phyloP scores from a whole-genome alignment of 2,888 invertebrate genomes.

The Synanthedon andrenaeformis region DNA sequence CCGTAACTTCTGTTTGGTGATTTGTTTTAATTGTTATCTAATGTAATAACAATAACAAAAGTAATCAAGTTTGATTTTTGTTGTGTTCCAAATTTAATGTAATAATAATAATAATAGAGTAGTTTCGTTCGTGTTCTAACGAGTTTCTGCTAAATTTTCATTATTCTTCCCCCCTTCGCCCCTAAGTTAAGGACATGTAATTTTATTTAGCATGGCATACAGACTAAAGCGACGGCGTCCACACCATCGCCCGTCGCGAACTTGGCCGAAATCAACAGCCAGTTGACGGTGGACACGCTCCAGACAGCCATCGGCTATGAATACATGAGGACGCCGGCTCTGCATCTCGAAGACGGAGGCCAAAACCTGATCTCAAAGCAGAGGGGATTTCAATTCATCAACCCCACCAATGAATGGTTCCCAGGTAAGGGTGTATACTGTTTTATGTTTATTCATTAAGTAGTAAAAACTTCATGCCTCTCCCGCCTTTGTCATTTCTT shows the following conservation, averaged over 20 bases:
- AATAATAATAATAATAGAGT: no score
- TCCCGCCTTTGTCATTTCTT: background rate
- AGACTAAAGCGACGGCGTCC: slow-evolving; percentile 88
- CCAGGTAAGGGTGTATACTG: slow-evolving; percentile 72
- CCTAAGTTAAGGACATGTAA: slow-evolving; percentile 49
- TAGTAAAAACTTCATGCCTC: background rate
- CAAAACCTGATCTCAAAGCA: slow-evolving; percentile 78
- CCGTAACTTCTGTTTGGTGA: no score
- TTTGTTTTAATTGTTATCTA: no score
- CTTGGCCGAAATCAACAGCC: slow-evolving; percentile 79
- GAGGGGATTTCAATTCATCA: slow-evolving; percentile 86
- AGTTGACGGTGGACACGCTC: slow-evolving; percentile 77
- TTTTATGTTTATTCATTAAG: background rate
- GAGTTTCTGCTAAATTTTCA: no score
- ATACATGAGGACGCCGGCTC: slow-evolving; percentile 80
- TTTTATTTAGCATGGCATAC: slow-evolving; percentile 79
- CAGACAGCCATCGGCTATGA: slow-evolving; percentile 86
- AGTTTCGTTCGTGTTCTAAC: no score
- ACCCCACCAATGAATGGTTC: slow-evolving; percentile 90
- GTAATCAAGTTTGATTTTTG: no score
- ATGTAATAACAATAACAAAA: no score
- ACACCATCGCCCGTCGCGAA: slow-evolving; percentile 86
- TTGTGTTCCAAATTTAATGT: no score
- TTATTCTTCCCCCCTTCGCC: no score
- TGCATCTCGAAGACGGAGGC: slow-evolving; percentile 78